A percentile compares a stretch with the other conserved stretches of the same genome.
These are phyloP conservation scores for Agriopis leucophaearia DNA, from an alignment of 2,888 invertebrate genomes.

Conservation along the genomic window DNA sequence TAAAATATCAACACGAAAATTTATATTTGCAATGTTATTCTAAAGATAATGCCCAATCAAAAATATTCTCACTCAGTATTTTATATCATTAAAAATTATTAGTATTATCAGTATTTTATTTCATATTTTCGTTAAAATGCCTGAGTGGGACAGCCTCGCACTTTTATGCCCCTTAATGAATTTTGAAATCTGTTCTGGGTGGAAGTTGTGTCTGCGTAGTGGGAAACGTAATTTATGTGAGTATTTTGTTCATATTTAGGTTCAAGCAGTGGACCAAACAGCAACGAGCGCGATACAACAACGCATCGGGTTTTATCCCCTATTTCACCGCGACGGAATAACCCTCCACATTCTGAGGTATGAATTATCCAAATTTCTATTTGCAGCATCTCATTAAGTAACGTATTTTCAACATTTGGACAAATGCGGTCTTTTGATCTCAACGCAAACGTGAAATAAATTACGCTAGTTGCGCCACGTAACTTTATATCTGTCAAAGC, in stretches of 20 bases:
- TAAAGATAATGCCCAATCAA: no score
- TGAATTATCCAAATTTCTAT: constrained; percentile 8
- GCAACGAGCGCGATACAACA: constrained; percentile 60
- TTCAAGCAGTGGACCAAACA: constrained; percentile 48
- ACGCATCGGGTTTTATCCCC: constrained; percentile 64
- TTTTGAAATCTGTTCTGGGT: not conserved
- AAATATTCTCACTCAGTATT: no score
- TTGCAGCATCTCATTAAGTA: not conserved
- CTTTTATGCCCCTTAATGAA: no score
- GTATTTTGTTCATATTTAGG: constrained; percentile 38
- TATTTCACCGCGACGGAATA: constrained; percentile 63
- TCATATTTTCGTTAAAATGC: no score
- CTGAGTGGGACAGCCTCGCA: no score
- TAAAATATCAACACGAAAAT: no score
- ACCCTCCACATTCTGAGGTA: constrained; percentile 70
- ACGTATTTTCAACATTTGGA: not conserved
- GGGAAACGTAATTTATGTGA: not conserved
- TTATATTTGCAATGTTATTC: no score
- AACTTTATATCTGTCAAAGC: constrained; percentile 30
- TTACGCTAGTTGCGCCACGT: constrained; percentile 15
- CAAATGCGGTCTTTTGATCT: constrained; percentile 10
- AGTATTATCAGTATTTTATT: no score
- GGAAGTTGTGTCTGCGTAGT: not conserved
- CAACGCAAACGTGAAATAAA: constrained; percentile 9
- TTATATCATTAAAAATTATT: no score